These are phyloP conservation scores for Coregonus sp. DNA, from an alignment of 2,797 vertebrate genomes.

Conservation along the genomic window DNA sequence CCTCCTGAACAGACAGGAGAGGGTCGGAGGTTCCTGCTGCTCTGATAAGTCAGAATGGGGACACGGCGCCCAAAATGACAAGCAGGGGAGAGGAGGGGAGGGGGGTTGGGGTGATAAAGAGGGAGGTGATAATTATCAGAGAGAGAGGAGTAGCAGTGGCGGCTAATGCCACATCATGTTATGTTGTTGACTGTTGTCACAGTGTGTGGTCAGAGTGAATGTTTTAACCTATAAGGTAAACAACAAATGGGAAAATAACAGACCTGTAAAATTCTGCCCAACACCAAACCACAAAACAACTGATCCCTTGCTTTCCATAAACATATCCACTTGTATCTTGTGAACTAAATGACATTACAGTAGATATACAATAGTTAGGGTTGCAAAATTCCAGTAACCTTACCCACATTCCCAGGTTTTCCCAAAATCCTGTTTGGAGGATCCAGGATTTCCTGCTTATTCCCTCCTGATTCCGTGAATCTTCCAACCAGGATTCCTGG, in stretches of 20 bases:
- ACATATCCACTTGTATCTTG: neutral
- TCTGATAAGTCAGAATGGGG: conserved; percentile 37
- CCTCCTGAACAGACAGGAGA: conserved; percentile 48
- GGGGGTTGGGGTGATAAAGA: no score
- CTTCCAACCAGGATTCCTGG: no score
- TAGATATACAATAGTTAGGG: neutral
- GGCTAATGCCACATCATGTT: neutral
- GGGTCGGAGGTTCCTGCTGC: conserved; percentile 47
- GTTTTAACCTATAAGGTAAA: no score
- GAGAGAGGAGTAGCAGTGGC: neutral
- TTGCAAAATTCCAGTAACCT: no score
- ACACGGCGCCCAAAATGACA: neutral
- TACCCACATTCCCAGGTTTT: no score
- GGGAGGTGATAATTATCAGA: no score
- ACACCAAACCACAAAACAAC: neutral
- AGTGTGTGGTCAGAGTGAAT: no score
- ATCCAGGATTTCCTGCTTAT: no score
- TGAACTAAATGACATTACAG: neutral
- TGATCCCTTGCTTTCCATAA: neutral
- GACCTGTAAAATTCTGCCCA: neutral
- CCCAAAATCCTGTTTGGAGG: no score
- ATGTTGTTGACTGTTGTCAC: no score
- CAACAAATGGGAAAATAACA: no score
- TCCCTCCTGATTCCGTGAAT: no score
- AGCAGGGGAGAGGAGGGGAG: conserved; percentile 1